phyloP scores from a whole-genome alignment of 2,797 vertebrate genomes.

The Pseudochirops corinnae region DNA sequence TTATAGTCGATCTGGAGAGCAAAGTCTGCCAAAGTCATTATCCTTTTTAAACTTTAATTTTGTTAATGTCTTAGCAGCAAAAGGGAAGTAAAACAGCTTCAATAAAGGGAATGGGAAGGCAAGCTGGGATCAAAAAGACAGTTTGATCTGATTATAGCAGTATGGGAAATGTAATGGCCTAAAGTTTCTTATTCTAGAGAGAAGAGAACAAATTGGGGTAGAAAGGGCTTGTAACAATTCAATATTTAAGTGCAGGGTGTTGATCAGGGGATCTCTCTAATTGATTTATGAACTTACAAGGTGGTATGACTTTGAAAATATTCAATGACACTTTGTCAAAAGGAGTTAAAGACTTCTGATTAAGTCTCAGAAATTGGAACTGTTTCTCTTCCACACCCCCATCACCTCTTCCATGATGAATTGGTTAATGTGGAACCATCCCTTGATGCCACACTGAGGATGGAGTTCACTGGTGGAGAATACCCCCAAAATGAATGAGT shows the following conservation, averaged over 20 bases:
- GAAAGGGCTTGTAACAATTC: not conserved
- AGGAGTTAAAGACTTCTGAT: not conserved
- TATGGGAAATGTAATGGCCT: not conserved
- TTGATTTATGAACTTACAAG: not conserved
- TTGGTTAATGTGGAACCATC: not conserved
- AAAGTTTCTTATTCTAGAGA: slow-evolving; percentile 30
- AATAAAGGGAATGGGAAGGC: not conserved
- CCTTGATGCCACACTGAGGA: not conserved
- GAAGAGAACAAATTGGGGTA: slow-evolving; percentile 9
- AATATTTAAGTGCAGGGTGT: not conserved
- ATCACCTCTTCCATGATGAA: not conserved
- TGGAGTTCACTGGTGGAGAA: not conserved
- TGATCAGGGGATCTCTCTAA: not conserved
- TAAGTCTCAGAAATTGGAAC: not conserved
- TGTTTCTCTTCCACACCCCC: not conserved
- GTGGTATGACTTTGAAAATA: not conserved
- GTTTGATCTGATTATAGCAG: not conserved
- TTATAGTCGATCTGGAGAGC: not conserved
- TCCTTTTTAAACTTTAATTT: not conserved
- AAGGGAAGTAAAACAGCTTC: not conserved
- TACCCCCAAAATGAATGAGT: not conserved
- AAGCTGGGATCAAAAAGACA: slow-evolving; percentile 5
- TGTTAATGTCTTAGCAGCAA: not conserved
- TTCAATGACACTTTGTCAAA: not conserved
- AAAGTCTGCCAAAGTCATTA: not conserved